Evolutionary conservation across 1,140 invertebrate species (phyloP), one percentile per base, ranked within the genome.

Genomic region (Aphelinus atriplicis): DNA sequence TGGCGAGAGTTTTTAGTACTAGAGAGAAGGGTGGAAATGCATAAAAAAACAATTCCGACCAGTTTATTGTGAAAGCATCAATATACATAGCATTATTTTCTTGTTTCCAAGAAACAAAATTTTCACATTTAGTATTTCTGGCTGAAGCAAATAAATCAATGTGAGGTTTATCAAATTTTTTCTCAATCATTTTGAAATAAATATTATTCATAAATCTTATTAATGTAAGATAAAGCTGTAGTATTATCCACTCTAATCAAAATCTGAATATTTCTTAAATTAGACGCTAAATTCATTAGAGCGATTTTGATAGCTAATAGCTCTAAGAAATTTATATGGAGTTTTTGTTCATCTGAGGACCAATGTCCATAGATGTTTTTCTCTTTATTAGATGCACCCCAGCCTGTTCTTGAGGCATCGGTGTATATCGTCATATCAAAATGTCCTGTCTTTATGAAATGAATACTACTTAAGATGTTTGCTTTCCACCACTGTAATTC

Each of bases 321-420:
- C 48, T 79, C 77, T 2, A 78, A 43, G 46, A 58, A 55, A 65
- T 78, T 78, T 45, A 80, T 79, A 55, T 80, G 79, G 1, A 46
- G 56, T 1, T 7, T 43, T 43, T 45, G 62, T 48, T 79, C 78
- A 3, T 67, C 57, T 7, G 42, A 1, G 1, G n/a, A 56, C 79
- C 78, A 80, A 51, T 62, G 63, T 3, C 78, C 76, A 58, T 75
- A 72, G 9, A 71, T 67, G 26, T 60, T 64, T 10, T 67, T 3
- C 3, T 46, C 58, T 5, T 55, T 5, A 63, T 78, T 77, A 45
- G 10, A 73, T 3, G 73, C 67, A 4, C 79, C 80, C 80, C 84
- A 85, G 7, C 82, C 82, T 4, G 80, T 74, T 3, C 56, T 7
- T n/a, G 80, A 84, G 3, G 80, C 77, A 61, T 84, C 81, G 2